Evolutionary conservation across 2,797 vertebrate species (phyloP).

Genomic region (Neomorphus geoffroyi): DNA sequence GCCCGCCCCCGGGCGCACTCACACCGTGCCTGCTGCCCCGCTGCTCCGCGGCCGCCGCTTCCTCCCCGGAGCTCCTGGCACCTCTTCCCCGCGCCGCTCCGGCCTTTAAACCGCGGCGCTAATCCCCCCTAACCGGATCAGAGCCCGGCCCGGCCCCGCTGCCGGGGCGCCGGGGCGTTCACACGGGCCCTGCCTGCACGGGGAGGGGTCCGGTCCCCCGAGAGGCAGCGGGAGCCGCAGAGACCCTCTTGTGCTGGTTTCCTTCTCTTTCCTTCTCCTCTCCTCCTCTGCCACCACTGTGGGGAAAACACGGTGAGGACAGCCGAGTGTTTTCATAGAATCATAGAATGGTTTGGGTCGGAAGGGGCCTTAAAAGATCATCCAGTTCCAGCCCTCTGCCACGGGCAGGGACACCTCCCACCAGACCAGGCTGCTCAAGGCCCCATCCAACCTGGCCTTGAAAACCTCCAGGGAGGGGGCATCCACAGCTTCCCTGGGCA

Average conservation of each 20-base stretch:
- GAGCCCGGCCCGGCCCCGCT: not conserved
- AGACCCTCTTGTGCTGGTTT: not conserved
- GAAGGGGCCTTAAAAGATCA: too few relatives aligned
- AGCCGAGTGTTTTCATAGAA: constrained; percentile 76
- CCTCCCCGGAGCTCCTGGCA: not conserved
- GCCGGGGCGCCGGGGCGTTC: constrained; percentile 6
- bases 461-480: too few relatives aligned
- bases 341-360: too few relatives aligned
- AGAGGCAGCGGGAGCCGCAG: too few relatives aligned
- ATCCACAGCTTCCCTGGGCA: too few relatives aligned
- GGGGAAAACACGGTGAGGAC: constrained; percentile 80
- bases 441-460: too few relatives aligned
- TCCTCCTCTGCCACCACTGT: constrained; percentile 59
- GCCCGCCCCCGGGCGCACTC: constrained; percentile 33
- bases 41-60: not conserved
- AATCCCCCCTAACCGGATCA: constrained; percentile 47
- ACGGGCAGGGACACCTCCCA: too few relatives aligned
- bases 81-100: not conserved
- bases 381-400: too few relatives aligned
- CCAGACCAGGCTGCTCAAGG: too few relatives aligned
- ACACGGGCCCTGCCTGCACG: not conserved
- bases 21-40: not conserved
- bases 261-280: constrained; percentile 64
- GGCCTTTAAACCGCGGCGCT: constrained; percentile 34
- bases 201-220: not conserved